A percentile compares a stretch with the other conserved stretches of the same genome.
phyloP scores from a whole-genome alignment of 2,113 vertebrate genomes.

The Pangasianodon hypophthalmus region DNA sequence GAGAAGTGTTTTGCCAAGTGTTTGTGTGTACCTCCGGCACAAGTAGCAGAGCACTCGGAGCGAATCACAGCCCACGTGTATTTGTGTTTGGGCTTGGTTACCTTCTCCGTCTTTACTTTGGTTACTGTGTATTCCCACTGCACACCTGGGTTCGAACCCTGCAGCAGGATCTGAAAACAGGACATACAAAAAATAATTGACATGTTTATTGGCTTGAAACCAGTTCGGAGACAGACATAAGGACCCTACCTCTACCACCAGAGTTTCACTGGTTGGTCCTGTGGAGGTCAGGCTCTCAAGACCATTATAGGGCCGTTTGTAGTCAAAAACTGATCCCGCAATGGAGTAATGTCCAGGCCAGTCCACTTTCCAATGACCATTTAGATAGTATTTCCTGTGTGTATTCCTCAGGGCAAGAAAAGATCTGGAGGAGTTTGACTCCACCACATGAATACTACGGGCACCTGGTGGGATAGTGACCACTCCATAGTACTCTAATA shows the following conservation, averaged over 20 bases:
- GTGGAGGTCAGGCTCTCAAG: constrained; percentile 79
- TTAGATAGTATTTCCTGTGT: constrained; percentile 80
- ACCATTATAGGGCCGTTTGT: constrained; percentile 79
- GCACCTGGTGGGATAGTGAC: constrained; percentile 82
- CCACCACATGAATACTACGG: constrained; percentile 77
- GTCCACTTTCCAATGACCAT: constrained; percentile 84
- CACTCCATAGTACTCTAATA: constrained; percentile 80
- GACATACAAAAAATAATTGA: neutral
- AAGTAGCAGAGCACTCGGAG: constrained; percentile 81
- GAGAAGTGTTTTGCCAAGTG: neutral
- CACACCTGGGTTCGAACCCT: constrained; percentile 84
- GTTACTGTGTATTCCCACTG: constrained; percentile 83
- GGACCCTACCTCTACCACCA: constrained; percentile 79
- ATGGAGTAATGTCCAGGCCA: constrained; percentile 84
- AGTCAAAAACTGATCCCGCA: constrained; percentile 81
- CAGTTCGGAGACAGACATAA: neutral
- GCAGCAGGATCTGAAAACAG: constrained; percentile 77
- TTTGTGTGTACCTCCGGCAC: constrained; percentile 78
- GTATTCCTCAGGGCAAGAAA: constrained; percentile 81
- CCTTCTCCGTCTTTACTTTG: constrained; percentile 65
- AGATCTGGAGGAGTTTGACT: constrained; percentile 81
- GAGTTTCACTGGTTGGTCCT: constrained; percentile 85
- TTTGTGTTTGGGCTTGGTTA: constrained; percentile 68
- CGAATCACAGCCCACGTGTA: constrained; percentile 82
- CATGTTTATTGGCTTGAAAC: neutral